Base-by-base conservation (phyloP, 2,797 vertebrate species). In the Pachyuromys duprasi region DNA sequence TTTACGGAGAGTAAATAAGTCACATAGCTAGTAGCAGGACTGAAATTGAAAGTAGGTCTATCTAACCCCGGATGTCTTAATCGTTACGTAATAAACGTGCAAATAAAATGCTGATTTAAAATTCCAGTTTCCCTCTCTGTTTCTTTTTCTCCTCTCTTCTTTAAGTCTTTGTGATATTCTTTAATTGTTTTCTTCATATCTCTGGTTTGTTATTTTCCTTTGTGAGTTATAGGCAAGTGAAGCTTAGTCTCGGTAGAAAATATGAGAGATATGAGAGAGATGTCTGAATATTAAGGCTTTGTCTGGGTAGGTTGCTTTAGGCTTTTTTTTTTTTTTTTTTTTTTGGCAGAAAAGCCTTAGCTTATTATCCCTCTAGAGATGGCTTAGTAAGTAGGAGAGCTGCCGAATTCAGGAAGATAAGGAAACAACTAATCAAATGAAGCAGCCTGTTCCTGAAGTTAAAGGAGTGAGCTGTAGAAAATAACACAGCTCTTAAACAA, bases 161-260 rank as follows among this genome's bases (percentile, higher is more conserved):
- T 60, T 88, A 49, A 67, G 69, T 88, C n/a, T 45, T 88, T 57
- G 53, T 69, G 60, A 90, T 76, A 49, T 12, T 78, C 24, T 94
- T 2, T 86, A 42, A 62, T 36, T 82, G 18, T 70, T 60, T 57
- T 62, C 36, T 87, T 67, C 67, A 53, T 84, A 18, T 60, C 45
- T 86, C 80, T 94, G 90, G 76, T 69, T 88, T 94, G 39, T 79
- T 94, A 57, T 94, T 90, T 95, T 94, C 22, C 60, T 96, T 33
- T 93, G 17, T 39, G 70, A 80, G 9, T 92, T 65, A 83, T 18
- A 87, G 42, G n/a, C 70, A 76, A 81, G 76, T 78, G 67, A 96
- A 49, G 18, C 15, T 53, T 62, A 78, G 86, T 75, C 45, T 78
- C 80, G 69, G 45, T 24, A 91, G 76, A 93, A 17, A 62, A 86